Evolutionary conservation across 2,888 invertebrate species (phyloP), one percentile per base, ranked within the genome.

Genomic region (Eudasyphora cyanicolor): DNA sequence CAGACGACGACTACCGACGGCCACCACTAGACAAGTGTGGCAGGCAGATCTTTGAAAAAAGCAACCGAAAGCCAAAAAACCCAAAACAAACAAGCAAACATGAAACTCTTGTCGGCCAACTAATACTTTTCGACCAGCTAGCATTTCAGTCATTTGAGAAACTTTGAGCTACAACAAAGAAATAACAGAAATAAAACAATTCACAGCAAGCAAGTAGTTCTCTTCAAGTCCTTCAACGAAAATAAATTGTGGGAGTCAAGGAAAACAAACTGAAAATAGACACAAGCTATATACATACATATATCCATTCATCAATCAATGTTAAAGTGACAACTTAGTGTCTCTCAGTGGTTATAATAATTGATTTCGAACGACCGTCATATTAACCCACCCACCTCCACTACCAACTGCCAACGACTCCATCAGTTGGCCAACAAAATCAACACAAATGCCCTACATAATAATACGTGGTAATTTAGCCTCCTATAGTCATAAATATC

Each of bases 401-500:
- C 42, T 64, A 73, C n/a, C 32, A 62, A 29, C 75, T 32, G 62
- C 42, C 71, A 73, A 10, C 32, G 51, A 29, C 75, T 32, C 74
- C 76, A 84, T 69, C 86, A 86, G 83, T 75, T 84, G 85, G 82
- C 79, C 76, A 85, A 76, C 78, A 76, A 81, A 86, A 60, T 32
- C 67, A 67, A 67, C 54, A 87, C 90, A 90, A 93, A 97, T 97
- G 97, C 97, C 97, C 93, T 97, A 97, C 95, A 96, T 97, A 94
- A 94, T 97, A 93, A 96, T 97, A 90, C 95, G 97, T 92, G 97
- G 97, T 93, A 97, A 97, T 93, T 94, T 97, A 91, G 96, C 96
- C 92, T 96, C 97, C 70, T 96, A 96, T 92, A 95, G 96, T 93
- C 95, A 96, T 93, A 95, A 95, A 93, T 95, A 96, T 93, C 96